These are phyloP conservation scores for Lasioglossum marginatum DNA, from an alignment of 2,888 invertebrate species.

Conservation along the genomic window DNA sequence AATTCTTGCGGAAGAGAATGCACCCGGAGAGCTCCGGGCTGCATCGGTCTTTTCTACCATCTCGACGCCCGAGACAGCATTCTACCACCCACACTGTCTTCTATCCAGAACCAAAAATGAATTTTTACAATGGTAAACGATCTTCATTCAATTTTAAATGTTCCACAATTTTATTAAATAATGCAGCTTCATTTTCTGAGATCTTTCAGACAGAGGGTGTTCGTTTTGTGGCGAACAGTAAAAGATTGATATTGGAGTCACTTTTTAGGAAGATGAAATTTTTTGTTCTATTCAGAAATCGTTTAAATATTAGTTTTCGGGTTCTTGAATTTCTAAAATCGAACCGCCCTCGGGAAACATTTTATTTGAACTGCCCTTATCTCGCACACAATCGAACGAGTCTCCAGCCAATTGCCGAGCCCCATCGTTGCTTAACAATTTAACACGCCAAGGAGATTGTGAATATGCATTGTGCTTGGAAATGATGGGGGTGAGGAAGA, in stretches of 20 bases:
- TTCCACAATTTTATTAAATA: not conserved
- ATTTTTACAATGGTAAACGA: not conserved
- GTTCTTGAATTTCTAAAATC: not conserved
- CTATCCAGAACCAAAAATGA: not conserved
- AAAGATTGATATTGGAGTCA: not conserved
- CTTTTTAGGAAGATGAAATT: not conserved
- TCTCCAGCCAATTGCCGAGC: not conserved
- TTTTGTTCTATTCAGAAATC: not conserved
- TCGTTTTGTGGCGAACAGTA: too few relatives aligned
- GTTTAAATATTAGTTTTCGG: too few relatives aligned
- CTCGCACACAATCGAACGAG: not conserved
- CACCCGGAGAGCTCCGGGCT: not conserved
- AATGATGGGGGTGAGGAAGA: not conserved
- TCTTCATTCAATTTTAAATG: not conserved
- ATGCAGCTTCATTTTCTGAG: not conserved
- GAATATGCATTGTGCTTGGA: not conserved
- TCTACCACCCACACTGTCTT: not conserved
- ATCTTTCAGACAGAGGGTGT: not conserved
- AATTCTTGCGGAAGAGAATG: constrained; percentile 1
- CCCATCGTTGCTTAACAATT: not conserved
- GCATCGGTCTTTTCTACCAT: not conserved
- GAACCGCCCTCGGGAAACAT: not conserved
- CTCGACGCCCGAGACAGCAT: not conserved
- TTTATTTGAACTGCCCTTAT: not conserved
- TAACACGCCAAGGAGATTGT: not conserved